Evolutionary conservation across 2,797 vertebrate genomes (phyloP).

Genomic region (Xenentodon cancila): DNA sequence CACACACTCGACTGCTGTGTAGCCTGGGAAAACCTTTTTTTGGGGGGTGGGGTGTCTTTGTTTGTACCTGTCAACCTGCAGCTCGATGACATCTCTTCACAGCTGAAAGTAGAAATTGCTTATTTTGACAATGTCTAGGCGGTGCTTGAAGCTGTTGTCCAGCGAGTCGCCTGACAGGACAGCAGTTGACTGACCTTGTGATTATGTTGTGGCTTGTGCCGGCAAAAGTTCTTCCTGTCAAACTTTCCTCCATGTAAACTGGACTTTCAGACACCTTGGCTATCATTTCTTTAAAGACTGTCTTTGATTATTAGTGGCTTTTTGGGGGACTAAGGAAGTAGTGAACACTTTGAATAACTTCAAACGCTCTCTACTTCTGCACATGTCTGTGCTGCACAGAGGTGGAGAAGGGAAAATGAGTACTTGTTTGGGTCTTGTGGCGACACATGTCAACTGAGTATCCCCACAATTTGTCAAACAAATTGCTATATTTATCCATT

Average conservation of each 20-base stretch:
- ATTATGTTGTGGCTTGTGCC: not conserved
- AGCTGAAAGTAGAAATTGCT: conserved; percentile 3
- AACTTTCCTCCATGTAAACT: not conserved
- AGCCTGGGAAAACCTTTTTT: not conserved
- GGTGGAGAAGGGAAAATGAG: not conserved
- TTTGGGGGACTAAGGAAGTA: not conserved
- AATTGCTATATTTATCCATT: no score
- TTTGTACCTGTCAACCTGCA: conserved; percentile 9
- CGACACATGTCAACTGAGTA: no score
- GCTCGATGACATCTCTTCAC: conserved; percentile 6
- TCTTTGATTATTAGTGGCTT: not conserved
- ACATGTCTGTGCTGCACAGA: not conserved
- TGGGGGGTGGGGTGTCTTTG: not conserved
- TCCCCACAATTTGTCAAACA: no score
- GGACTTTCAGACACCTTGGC: not conserved
- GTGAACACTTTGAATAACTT: no score
- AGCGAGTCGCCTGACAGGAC: not conserved
- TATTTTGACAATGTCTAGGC: conserved; percentile 9
- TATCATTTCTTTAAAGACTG: not conserved
- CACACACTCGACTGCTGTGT: not conserved
- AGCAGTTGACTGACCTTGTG: conserved; percentile 7
- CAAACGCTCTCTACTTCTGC: not conserved
- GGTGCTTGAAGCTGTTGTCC: conserved; percentile 2
- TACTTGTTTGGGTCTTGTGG: no score
- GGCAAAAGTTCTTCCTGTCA: conserved; percentile 1